A percentile compares a stretch with the other conserved stretches of the same genome.
Evolutionary conservation across 2,797 vertebrate species (phyloP).

Genomic region (Lagocephalus sceleratus): DNA sequence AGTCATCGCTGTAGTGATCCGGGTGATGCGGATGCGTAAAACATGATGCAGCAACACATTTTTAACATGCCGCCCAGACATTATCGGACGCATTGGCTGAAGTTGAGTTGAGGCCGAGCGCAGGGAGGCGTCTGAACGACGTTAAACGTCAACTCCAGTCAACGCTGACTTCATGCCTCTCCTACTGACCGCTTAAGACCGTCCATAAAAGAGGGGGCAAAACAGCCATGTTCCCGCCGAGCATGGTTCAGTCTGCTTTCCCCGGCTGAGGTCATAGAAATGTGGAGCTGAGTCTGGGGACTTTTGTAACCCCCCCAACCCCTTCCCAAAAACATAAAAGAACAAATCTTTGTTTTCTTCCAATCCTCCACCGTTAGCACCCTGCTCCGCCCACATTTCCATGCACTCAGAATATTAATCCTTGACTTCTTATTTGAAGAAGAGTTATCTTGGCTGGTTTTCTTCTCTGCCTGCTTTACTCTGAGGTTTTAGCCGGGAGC

Average conservation of each 20-base stretch:
- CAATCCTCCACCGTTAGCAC: background rate
- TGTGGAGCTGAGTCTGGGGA: conserved; percentile 60
- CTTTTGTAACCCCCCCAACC: conserved; percentile 11
- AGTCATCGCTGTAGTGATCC: conserved; percentile 60
- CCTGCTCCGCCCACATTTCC: conserved; percentile 62
- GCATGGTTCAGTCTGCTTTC: conserved; percentile 78
- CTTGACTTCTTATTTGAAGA: conserved; percentile 73
- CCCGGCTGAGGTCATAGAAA: conserved; percentile 72
- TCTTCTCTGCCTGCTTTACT: conserved; percentile 73
- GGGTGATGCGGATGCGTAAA: conserved; percentile 48
- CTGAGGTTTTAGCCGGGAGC: conserved; percentile 62
- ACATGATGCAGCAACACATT: conserved; percentile 60
- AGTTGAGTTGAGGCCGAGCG: conserved; percentile 55
- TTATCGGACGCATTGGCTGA: conserved; percentile 60
- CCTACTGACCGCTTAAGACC: conserved; percentile 62
- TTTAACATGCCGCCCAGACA: conserved; percentile 53
- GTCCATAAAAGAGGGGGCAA: conserved; percentile 80
- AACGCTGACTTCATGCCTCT: conserved; percentile 65
- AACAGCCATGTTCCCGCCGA: conserved; percentile 73
- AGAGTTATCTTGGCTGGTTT: conserved; percentile 71
- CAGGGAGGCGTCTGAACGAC: conserved; percentile 24
- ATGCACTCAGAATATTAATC: conserved; percentile 69
- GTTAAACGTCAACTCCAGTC: conserved; percentile 66
- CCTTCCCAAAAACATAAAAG: too few species aligned
- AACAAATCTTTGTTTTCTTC: conserved; percentile 22